Evolutionary conservation across 2,888 invertebrate species (phyloP).

Genomic region (Eilema griseolum): DNA sequence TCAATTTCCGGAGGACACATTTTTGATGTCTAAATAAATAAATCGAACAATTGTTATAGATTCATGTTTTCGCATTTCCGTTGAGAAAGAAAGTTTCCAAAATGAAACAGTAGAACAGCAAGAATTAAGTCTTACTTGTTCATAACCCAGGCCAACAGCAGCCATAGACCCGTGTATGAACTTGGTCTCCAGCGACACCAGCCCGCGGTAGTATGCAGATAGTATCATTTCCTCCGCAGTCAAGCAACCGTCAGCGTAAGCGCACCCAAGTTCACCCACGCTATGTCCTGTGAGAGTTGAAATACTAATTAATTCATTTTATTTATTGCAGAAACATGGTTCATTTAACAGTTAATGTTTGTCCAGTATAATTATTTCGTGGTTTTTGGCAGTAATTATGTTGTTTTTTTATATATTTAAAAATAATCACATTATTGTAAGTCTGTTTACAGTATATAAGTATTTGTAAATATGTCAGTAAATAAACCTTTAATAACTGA

Average conservation of each 20-base stretch:
- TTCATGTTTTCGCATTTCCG: too few relatives aligned
- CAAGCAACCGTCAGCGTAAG: constrained; percentile 97
- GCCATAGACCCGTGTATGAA: constrained; percentile 94
- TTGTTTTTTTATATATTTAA: too few relatives aligned
- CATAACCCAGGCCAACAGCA: constrained; percentile 59
- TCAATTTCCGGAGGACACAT: constrained; percentile 6
- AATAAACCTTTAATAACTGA: too few relatives aligned
- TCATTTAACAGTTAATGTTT: too few relatives aligned
- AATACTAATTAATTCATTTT: neutral
- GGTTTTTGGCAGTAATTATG: too few relatives aligned
- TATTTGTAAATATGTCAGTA: too few relatives aligned
- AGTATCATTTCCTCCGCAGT: constrained; percentile 94
- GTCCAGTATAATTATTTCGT: too few relatives aligned
- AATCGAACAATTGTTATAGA: too few relatives aligned
- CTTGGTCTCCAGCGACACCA: constrained; percentile 89
- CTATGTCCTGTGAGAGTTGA: neutral
- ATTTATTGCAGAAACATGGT: too few relatives aligned
- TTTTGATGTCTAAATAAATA: neutral
- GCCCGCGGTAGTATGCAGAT: constrained; percentile 93
- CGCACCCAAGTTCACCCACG: constrained; percentile 84
- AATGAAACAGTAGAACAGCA: neutral
- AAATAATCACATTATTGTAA: too few relatives aligned
- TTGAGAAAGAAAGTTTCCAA: too few relatives aligned
- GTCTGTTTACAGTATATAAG: too few relatives aligned
- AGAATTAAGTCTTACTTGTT: neutral